Evolutionary conservation across 2,113 vertebrate species (phyloP).

Genomic region (Chinchilla lanigera): DNA sequence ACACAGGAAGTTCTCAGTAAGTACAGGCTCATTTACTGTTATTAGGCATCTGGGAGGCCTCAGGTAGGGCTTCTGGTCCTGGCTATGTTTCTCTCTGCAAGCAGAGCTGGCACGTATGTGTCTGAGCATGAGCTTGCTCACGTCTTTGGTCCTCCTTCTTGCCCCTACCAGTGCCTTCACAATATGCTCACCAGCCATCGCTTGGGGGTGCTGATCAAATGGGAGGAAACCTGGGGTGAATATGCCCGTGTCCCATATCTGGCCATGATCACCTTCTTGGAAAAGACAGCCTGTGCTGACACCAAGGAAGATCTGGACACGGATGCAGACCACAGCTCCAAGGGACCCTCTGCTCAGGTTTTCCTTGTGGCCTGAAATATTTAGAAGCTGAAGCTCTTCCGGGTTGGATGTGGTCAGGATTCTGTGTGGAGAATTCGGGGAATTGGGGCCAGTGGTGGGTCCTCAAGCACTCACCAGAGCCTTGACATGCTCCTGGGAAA

Average conservation of each 20-base stretch:
- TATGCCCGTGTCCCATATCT: background rate
- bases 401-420: background rate
- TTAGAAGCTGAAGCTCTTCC: background rate
- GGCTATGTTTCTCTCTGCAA: background rate
- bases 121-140: background rate
- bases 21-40: background rate
- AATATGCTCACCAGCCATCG: background rate
- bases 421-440: background rate
- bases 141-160: background rate
- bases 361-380: background rate
- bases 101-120: background rate
- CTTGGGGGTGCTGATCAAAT: background rate
- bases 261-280: background rate
- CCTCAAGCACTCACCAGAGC: background rate
- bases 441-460: background rate
- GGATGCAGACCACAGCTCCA: background rate
- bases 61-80: conserved; percentile 3
- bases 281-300: background rate
- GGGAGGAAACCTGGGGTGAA: background rate
- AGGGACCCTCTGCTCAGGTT: background rate
- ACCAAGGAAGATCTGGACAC: background rate
- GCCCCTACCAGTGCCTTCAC: background rate
- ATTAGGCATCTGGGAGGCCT: conserved; percentile 32
- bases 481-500: background rate
- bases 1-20: background rate